Conservation (phyloP, 2,113 vertebrate species). For the Emydocephalus ijimae region DNA sequence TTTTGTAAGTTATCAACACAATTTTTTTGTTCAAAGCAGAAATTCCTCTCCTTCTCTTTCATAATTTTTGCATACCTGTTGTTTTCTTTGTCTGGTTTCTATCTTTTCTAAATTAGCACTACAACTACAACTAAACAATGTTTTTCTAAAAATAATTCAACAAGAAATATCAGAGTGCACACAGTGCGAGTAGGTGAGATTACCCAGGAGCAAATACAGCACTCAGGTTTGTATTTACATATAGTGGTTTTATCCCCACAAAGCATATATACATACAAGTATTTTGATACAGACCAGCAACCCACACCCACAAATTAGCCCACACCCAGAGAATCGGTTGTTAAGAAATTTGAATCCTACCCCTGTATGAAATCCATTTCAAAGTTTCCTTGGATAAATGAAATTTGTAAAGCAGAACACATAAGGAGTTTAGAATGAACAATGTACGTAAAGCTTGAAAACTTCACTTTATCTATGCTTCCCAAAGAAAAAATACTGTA, state of each 20-base stretch:
- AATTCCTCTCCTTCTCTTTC: constrained; percentile 61
- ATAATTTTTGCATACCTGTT: constrained; percentile 48
- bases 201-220: no score
- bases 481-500: not conserved
- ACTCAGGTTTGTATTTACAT: no score
- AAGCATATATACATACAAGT: no score
- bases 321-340: no score
- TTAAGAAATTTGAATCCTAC: no score
- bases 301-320: no score
- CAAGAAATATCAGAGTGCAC: not conserved
- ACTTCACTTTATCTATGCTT: not conserved
- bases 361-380: not conserved
- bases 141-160: not conserved
- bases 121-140: constrained; percentile 15
- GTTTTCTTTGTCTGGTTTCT: constrained; percentile 19
- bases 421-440: not conserved
- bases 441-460: not conserved
- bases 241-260: no score
- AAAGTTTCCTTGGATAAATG: not conserved
- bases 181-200: no score
- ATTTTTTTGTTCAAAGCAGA: constrained; percentile 78
- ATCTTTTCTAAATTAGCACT: constrained; percentile 24
- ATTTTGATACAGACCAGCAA: no score
- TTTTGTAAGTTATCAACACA: constrained; percentile 81
- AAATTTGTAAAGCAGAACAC: not conserved